Percentiles rank a stretch among this genome's conserved stretches.
Conservation (phyloP, 2,888 invertebrate genomes). For the Allacma fusca region DNA sequence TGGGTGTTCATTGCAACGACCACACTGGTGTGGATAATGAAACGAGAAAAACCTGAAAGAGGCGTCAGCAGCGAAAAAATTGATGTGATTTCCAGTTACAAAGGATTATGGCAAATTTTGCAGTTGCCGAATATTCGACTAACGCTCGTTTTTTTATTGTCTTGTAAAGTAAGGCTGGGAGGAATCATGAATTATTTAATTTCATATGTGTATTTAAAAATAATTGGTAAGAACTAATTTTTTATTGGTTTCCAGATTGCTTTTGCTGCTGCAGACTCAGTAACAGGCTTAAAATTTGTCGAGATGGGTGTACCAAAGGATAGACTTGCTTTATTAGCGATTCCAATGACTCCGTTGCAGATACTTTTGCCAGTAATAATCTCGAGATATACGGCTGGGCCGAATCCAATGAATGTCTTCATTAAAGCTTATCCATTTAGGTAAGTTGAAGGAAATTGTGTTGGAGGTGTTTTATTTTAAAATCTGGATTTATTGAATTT, state of each 20-base stretch:
- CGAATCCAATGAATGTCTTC: slow-evolving; percentile 87
- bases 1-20: slow-evolving; percentile 89
- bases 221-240: too few species aligned
- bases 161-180: slow-evolving; percentile 79
- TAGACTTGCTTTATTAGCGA: slow-evolving; percentile 87
- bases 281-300: slow-evolving; percentile 92
- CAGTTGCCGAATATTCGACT: slow-evolving; percentile 82
- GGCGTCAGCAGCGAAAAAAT: slow-evolving; percentile 66
- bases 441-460: slow-evolving; percentile 62
- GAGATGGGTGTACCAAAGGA: slow-evolving; percentile 97
- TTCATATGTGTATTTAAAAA: too few species aligned
- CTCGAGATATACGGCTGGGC: slow-evolving; percentile 83
- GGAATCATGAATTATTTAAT: too few species aligned
- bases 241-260: too few species aligned
- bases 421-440: slow-evolving; percentile 85
- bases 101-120: slow-evolving; percentile 81
- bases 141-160: slow-evolving; percentile 81
- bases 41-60: slow-evolving; percentile 73
- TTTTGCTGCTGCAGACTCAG: slow-evolving; percentile 94
- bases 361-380: slow-evolving; percentile 88
- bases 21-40: slow-evolving; percentile 86
- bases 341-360: slow-evolving; percentile 94
- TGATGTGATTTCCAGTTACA: slow-evolving; percentile 77
- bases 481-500: not conserved
- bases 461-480: not conserved